These are phyloP conservation scores for Blennius ocellaris DNA, from an alignment of 2,113 vertebrate species.

Conservation along the genomic window DNA sequence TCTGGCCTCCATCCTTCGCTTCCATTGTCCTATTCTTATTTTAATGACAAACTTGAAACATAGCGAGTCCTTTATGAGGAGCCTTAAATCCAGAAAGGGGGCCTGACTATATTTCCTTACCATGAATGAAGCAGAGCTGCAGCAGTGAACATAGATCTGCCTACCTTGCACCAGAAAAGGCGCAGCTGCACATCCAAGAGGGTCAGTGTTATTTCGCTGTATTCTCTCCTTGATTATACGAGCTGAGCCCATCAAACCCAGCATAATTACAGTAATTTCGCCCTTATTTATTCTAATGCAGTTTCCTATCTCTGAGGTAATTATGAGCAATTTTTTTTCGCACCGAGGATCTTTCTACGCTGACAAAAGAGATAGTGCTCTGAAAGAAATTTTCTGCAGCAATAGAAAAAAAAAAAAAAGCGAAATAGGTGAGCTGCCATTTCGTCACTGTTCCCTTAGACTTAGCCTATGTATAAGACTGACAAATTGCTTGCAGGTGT, in stretches of 20 bases:
- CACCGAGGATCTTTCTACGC: slow-evolving; percentile 98
- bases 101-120: slow-evolving; percentile 36
- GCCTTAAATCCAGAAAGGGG: slow-evolving; percentile 1
- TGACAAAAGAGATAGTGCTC: slow-evolving; percentile 99
- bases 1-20: background rate
- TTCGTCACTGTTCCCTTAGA: slow-evolving; percentile 90
- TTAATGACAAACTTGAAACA: slow-evolving; percentile 10
- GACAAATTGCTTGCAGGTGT: slow-evolving; percentile 99
- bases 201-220: slow-evolving; percentile 99
- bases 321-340: slow-evolving; percentile 99
- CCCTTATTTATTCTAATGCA: slow-evolving; percentile 99
- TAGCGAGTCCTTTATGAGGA: slow-evolving; percentile 33
- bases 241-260: slow-evolving; percentile 99
- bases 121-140: slow-evolving; percentile 60
- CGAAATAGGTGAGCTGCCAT: slow-evolving; percentile 97
- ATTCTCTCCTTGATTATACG: slow-evolving; percentile 99
- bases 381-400: slow-evolving; percentile 98
- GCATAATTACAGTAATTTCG: slow-evolving; percentile 99
- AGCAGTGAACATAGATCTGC: slow-evolving; percentile 53
- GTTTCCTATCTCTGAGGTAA: slow-evolving; percentile 99
- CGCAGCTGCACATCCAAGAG: slow-evolving; percentile 99
- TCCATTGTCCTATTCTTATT: slow-evolving; percentile 17
- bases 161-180: slow-evolving; percentile 82
- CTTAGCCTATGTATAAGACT: slow-evolving; percentile 85
- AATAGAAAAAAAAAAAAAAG: slow-evolving; percentile 78